Conservation (phyloP, 2,113 vertebrate species). For the Vanacampus margaritifer region DNA sequence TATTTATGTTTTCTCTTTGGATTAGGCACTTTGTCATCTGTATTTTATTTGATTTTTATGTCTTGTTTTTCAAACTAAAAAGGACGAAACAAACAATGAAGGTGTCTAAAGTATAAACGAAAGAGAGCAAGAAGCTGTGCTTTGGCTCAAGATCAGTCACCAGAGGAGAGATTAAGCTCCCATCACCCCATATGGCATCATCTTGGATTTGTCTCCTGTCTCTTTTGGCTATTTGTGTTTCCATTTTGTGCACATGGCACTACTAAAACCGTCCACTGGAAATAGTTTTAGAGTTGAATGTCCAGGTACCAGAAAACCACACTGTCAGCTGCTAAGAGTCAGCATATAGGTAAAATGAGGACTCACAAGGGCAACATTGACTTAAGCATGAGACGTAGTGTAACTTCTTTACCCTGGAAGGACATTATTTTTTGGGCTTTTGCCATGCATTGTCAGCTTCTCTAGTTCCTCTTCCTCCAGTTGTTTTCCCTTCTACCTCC, state of each 20-base stretch:
- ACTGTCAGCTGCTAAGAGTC: constrained; percentile 10
- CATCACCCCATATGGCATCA: constrained; percentile 59
- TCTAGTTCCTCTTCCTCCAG: constrained; percentile 45
- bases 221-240: constrained; percentile 23
- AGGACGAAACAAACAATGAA: constrained; percentile 24
- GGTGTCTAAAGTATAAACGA: constrained; percentile 56
- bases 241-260: constrained; percentile 7
- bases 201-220: constrained; percentile 38
- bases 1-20: background rate
- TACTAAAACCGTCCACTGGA: background rate
- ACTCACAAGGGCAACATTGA: constrained; percentile 15
- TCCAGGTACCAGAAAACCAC: background rate
- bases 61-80: background rate
- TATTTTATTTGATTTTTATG: background rate
- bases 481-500: constrained; percentile 55
- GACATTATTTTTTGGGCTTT: constrained; percentile 49
- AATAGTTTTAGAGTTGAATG: background rate
- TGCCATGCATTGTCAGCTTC: constrained; percentile 57
- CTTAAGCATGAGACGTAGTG: constrained; percentile 22
- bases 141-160: constrained; percentile 67
- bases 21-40: background rate
- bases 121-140: constrained; percentile 45
- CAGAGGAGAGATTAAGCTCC: constrained; percentile 62
- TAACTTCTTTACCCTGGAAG: constrained; percentile 15
- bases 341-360: constrained; percentile 38